Evolutionary conservation across 2,888 invertebrate species (phyloP).

Genomic region (Cerceris rybyensis): DNA sequence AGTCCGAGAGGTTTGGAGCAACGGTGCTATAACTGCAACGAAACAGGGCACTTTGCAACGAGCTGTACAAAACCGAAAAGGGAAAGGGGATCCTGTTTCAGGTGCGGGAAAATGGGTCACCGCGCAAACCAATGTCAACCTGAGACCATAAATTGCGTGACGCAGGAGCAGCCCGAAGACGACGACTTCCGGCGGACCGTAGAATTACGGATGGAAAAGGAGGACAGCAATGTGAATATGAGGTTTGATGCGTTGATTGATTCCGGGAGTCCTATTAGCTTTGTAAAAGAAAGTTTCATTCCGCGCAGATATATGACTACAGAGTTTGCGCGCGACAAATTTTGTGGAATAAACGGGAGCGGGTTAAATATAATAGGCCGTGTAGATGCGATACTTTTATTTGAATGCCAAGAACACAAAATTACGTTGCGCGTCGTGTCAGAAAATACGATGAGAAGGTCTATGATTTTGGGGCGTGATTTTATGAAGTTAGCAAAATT

Average conservation of each 20-base stretch:
- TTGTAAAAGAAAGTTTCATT: background rate
- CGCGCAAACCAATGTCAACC: background rate
- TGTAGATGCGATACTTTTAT: background rate
- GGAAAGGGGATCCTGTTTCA: constrained; percentile 1
- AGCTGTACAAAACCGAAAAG: constrained; percentile 3
- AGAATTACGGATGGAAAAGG: background rate
- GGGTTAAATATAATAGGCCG: background rate
- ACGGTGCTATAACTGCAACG: constrained; percentile 13
- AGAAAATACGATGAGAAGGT: background rate
- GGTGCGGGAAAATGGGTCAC: background rate
- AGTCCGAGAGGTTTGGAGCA: too few relatives aligned
- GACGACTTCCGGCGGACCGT: too few relatives aligned
- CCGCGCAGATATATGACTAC: too few relatives aligned
- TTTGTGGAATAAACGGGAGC: background rate
- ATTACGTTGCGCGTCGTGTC: constrained; percentile 7
- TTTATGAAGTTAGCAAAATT: background rate
- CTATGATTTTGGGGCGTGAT: background rate
- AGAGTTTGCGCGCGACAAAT: background rate
- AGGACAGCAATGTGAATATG: background rate
- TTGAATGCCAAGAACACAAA: constrained; percentile 10
- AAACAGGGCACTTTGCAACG: constrained; percentile 7
- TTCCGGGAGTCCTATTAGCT: constrained; percentile 12
- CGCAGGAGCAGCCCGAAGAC: background rate
- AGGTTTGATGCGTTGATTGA: constrained; percentile 17
- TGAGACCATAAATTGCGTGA: background rate